These are phyloP conservation scores for Bombus impatiens DNA, from an alignment of 1,140 invertebrate species.

Conservation along the genomic window DNA sequence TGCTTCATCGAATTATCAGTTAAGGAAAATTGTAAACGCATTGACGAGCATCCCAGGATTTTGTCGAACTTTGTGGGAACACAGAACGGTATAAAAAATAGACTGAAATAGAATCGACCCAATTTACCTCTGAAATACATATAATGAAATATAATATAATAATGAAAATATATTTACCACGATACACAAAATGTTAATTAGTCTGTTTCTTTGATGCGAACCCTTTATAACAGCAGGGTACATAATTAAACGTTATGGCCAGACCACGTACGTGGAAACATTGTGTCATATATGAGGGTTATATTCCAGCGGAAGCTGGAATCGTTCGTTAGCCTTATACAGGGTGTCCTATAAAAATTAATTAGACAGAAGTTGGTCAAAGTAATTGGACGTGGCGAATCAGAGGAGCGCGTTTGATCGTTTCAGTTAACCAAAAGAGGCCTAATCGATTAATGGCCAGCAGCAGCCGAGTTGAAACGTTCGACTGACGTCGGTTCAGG, in stretches of 20 bases:
- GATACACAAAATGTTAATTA: background rate
- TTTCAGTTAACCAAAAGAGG: constrained; percentile 15
- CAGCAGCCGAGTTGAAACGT: background rate
- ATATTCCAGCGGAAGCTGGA: background rate
- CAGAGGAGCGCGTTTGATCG: background rate
- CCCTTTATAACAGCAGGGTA: background rate
- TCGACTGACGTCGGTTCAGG: background rate
- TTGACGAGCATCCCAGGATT: no score
- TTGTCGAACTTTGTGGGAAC: no score
- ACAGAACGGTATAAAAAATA: no score
- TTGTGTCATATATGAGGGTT: constrained; percentile 1
- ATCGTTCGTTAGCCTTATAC: constrained; percentile 22
- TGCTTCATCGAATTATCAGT: no score
- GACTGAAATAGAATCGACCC: no score
- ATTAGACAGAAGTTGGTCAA: constrained; percentile 4
- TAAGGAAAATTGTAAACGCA: no score
- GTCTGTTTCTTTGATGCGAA: background rate
- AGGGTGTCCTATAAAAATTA: constrained; percentile 20
- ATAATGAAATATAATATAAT: no score
- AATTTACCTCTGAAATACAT: background rate
- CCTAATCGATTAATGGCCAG: constrained; percentile 14
- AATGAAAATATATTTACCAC: background rate
- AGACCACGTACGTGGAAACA: background rate
- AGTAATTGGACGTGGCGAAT: constrained; percentile 20
- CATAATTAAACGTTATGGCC: background rate